Conservation (phyloP, 2,797 vertebrate species). For the Chaetodon trifasciatus region DNA sequence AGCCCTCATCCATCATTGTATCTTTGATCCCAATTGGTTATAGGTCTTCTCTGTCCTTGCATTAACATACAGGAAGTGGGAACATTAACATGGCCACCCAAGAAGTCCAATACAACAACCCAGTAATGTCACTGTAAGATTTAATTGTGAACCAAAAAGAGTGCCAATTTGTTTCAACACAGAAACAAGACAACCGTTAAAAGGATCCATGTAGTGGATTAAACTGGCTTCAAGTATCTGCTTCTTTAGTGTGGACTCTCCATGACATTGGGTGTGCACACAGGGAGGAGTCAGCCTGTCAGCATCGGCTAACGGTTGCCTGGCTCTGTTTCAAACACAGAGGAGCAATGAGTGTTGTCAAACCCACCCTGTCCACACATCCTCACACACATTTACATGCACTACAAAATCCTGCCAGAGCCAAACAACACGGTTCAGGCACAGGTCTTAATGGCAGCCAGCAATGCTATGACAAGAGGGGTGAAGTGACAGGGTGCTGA, state of each 20-base stretch:
- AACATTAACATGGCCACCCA: not conserved
- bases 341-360: constrained; percentile 37
- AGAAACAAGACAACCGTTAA: not conserved
- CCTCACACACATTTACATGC: constrained; percentile 8
- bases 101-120: not conserved
- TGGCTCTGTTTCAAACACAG: constrained; percentile 35
- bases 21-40: not conserved
- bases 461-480: constrained; percentile 18
- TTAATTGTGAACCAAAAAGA: not conserved
- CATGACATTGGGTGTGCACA: constrained; percentile 16
- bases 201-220: not conserved
- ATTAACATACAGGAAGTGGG: not conserved
- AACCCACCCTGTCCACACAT: constrained; percentile 48
- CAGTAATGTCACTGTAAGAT: not conserved
- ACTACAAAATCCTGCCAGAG: constrained; percentile 18
- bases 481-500: not conserved
- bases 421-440: constrained; percentile 4
- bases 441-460: constrained; percentile 15
- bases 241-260: constrained; percentile 5
- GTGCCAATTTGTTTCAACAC: not conserved
- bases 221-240: not conserved
- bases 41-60: not conserved
- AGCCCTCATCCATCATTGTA: not conserved
- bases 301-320: constrained; percentile 40
- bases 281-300: constrained; percentile 35